Evolutionary conservation across 92 coral and sea anemone species (phyloP), one percentile per base, ranked within the genome.

Genomic region (Phenganax marumi): DNA sequence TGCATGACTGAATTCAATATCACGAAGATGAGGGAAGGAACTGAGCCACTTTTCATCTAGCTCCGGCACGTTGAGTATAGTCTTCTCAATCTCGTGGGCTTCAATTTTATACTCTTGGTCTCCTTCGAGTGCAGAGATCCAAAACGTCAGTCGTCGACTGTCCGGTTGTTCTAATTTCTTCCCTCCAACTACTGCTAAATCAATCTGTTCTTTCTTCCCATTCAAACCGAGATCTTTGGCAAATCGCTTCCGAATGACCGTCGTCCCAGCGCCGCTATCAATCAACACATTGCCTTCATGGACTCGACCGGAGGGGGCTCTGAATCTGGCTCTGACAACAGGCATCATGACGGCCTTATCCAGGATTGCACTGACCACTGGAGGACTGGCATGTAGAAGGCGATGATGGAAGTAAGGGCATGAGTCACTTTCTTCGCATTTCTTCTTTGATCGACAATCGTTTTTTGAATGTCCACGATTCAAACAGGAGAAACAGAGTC

Each of bases 211-310:
- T 18, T 6, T 7, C 60, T 57, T 85, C 18, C 84, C 88, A 23
- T 88, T 86, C 18, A 85, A 52, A 13, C 91, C 79, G 16, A 88
- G 88, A 5, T 52, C 91, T n/a, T 60, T 57, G 43, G 88, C 91
- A 24, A 88, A 88, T 11, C 75, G 88, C 74, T 66, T 79, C 33
- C 80, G 70, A 13, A 88, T 88, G 54, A 85, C 91, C 8, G 91
- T 88, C 11, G 88, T 88, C n/a, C 68, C 89, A 39, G 91, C 91
- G 61, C 91, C 89, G 22, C 88, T 85, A 76, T 85, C 91, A 25
- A 89, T 65, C 14, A 89, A 86, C 14, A 82, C 80, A 48, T 89
- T 89, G 23, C 89, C 91, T 57, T 89, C 83, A 11, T 82, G 68
- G 9, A 81, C 69, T 55, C 86, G 22, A 8, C 91, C 91, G 68